Evolutionary conservation across 2,113 vertebrate genomes (phyloP).

Genomic region (Pongo pygmaeus): DNA sequence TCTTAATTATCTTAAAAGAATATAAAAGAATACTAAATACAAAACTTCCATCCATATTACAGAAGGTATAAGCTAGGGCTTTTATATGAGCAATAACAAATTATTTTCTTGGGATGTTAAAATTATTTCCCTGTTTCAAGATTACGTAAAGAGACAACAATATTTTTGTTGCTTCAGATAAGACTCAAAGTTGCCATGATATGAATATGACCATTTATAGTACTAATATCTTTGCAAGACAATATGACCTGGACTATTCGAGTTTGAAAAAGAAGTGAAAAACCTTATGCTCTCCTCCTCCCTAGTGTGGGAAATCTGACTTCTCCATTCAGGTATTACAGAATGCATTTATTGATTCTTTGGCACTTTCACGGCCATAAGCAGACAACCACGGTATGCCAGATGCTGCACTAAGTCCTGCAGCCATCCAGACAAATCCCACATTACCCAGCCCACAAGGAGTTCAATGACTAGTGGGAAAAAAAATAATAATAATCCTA

Average conservation of each 20-base stretch:
- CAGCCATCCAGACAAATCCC: background rate
- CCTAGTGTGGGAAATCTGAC: background rate
- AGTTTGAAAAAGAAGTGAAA: background rate
- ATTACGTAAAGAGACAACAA: background rate
- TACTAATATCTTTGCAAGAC: background rate
- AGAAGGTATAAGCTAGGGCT: accelerated
- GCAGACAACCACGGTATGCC: background rate
- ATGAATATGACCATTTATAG: background rate
- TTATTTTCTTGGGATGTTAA: background rate
- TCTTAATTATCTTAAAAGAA: background rate
- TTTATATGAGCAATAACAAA: background rate
- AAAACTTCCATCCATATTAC: background rate
- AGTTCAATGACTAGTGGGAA: background rate
- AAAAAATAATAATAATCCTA: background rate
- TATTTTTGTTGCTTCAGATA: background rate
- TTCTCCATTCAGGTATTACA: background rate
- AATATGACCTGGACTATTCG: background rate
- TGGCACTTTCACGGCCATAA: background rate
- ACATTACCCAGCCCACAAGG: accelerated
- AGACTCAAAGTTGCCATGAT: background rate
- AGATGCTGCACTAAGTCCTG: background rate
- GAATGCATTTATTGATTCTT: background rate
- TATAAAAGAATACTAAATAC: background rate
- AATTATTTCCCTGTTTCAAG: background rate
- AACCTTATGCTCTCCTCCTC: background rate